Conservation (phyloP, 2,888 invertebrate species). For the Tenthredo mesomela region DNA sequence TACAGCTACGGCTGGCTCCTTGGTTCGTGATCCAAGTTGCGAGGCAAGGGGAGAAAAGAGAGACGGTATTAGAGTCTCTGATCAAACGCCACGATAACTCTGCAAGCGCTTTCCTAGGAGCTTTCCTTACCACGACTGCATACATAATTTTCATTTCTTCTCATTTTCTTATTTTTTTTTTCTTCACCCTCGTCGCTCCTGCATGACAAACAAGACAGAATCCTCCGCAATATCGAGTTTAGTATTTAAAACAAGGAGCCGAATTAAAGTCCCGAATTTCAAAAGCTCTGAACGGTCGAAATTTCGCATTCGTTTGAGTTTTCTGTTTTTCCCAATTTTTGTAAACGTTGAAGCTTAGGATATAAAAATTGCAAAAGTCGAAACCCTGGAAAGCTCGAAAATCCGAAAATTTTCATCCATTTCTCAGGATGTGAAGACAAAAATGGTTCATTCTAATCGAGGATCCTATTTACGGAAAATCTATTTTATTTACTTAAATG, state of each 20-base stretch:
- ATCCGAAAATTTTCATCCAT: too few species aligned
- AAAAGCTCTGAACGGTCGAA: too few species aligned
- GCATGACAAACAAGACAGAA: background rate
- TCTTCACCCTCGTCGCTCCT: background rate
- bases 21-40: background rate
- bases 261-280: too few species aligned
- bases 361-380: too few species aligned
- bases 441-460: too few species aligned
- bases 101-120: constrained; percentile 53
- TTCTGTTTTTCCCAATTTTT: too few species aligned
- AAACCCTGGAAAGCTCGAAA: too few species aligned
- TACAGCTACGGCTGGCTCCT: constrained; percentile 22
- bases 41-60: background rate
- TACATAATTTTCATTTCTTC: constrained; percentile 7
- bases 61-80: constrained; percentile 66
- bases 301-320: too few species aligned
- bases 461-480: too few species aligned
- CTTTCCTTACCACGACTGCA: constrained; percentile 51
- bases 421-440: too few species aligned
- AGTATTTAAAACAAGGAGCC: background rate
- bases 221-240: background rate
- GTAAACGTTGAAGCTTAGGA: too few species aligned
- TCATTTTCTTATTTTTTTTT: background rate
- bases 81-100: constrained; percentile 70
- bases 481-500: too few species aligned